A percentile compares a stretch with the other conserved stretches of the same genome.
These are phyloP conservation scores for Alosa alosa DNA, from an alignment of 2,113 vertebrate species.

Conservation along the genomic window DNA sequence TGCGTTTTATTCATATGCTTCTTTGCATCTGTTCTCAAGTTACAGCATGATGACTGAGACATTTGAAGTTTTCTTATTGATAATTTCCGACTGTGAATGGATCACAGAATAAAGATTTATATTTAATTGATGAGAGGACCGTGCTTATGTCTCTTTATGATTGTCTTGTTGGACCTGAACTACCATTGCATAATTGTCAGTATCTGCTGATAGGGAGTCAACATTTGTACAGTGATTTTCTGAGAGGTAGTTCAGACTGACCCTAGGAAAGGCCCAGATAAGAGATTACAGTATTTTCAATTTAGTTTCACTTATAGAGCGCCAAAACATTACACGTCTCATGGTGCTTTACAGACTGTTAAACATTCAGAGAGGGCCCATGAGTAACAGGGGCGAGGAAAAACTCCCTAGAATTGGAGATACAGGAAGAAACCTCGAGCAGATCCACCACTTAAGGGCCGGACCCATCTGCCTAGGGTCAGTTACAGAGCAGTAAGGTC, in stretches of 20 bases:
- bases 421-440: no score
- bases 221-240: background rate
- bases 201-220: background rate
- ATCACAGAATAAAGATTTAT: slow-evolving; percentile 19
- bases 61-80: background rate
- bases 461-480: no score
- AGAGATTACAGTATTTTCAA: background rate
- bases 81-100: background rate
- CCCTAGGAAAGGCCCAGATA: background rate
- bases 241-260: background rate
- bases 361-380: no score
- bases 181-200: background rate
- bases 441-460: no score
- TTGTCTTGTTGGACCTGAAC: background rate
- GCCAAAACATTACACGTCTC: no score
- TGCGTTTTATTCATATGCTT: background rate
- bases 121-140: background rate
- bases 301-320: no score
- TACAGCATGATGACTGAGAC: slow-evolving; percentile 14
- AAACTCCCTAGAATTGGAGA: no score
- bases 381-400: no score
- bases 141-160: background rate
- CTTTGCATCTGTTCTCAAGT: background rate
- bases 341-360: no score
- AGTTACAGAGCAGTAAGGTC: no score